Conservation (phyloP, 2,113 vertebrate genomes). For the Prietella phreatophila region DNA sequence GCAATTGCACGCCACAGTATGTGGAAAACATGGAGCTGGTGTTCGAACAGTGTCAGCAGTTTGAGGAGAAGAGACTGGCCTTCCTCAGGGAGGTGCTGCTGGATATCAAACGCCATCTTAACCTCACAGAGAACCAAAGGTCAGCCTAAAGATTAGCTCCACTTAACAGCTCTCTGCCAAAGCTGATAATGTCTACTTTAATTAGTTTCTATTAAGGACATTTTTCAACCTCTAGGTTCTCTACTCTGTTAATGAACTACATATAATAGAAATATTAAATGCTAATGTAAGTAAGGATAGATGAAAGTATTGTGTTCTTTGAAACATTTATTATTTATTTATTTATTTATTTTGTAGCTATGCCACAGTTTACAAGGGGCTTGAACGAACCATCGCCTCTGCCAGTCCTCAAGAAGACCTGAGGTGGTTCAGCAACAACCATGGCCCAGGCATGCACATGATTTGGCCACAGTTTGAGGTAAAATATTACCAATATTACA, state of each 20-base stretch:
- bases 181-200: background rate
- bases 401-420: slow-evolving; percentile 90
- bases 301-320: background rate
- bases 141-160: slow-evolving; percentile 54
- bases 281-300: background rate
- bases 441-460: slow-evolving; percentile 92
- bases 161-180: background rate
- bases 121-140: slow-evolving; percentile 91
- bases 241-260: background rate
- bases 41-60: slow-evolving; percentile 93
- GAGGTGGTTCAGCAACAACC: slow-evolving; percentile 86
- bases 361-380: slow-evolving; percentile 81
- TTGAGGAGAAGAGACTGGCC: slow-evolving; percentile 90
- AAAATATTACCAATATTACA: slow-evolving; percentile 7
- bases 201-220: background rate
- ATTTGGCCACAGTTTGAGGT: slow-evolving; percentile 98
- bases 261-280: background rate
- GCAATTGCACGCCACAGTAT: slow-evolving; percentile 87
- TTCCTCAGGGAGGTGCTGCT: slow-evolving; percentile 90
- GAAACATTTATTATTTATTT: background rate
- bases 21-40: slow-evolving; percentile 94
- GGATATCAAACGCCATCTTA: slow-evolving; percentile 92
- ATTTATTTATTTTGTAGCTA: slow-evolving; percentile 73
- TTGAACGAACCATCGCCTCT: slow-evolving; percentile 83
- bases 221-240: background rate